A percentile compares a stretch with the other conserved stretches of the same genome.
phyloP scores from a whole-genome alignment of 2,113 vertebrate species.

The Pavo muticus region DNA sequence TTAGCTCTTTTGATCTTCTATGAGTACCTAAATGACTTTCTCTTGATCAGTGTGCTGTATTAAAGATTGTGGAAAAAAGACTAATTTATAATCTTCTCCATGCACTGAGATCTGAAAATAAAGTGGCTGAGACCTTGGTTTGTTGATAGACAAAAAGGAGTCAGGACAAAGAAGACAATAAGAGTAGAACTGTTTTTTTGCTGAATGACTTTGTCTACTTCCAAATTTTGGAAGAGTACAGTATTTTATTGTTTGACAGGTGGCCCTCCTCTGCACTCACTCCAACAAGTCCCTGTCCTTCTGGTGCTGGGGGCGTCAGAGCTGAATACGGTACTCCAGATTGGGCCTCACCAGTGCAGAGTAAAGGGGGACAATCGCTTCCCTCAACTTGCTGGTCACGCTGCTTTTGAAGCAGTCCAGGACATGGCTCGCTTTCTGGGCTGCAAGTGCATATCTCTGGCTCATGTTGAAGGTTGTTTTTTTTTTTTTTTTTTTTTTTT shows the following conservation, averaged over 20 bases:
- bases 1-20: background rate
- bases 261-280: background rate
- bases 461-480: background rate
- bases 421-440: background rate
- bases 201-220: background rate
- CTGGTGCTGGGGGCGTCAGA: background rate
- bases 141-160: background rate
- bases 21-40: background rate
- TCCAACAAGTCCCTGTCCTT: background rate
- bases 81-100: background rate
- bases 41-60: background rate
- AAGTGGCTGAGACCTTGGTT: background rate
- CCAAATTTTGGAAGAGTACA: background rate
- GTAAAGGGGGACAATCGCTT: background rate
- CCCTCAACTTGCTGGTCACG: background rate
- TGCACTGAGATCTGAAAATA: background rate
- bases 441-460: background rate
- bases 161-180: background rate
- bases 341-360: background rate
- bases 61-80: background rate
- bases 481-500: background rate
- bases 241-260: background rate
- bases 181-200: background rate
- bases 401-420: background rate
- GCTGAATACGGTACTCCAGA: background rate